These are phyloP conservation scores for Ophioninae sp. DNA, from an alignment of 2,888 invertebrate genomes.

Conservation along the genomic window DNA sequence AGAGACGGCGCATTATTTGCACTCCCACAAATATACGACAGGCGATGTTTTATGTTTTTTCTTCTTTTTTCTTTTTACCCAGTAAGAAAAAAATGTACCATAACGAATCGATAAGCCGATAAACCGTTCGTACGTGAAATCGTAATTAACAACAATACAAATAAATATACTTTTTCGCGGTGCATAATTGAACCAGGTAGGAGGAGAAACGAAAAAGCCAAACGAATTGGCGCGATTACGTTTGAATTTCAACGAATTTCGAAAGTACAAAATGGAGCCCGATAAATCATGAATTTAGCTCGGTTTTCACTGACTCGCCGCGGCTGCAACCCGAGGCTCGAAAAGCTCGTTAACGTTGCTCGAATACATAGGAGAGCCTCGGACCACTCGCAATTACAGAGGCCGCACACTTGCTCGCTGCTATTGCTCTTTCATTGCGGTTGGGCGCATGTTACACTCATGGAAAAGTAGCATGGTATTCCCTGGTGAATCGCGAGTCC, in stretches of 20 bases:
- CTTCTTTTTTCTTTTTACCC: not conserved
- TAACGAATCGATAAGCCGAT: not conserved
- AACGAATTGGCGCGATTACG: not conserved
- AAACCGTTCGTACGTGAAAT: not conserved
- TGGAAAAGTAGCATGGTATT: slow-evolving; percentile 53
- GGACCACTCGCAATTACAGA: slow-evolving; percentile 56
- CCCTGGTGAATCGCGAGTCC: slow-evolving; percentile 35
- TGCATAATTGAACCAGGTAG: not conserved
- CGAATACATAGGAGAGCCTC: slow-evolving; percentile 24
- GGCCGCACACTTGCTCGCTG: slow-evolving; percentile 36
- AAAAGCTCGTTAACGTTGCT: slow-evolving; percentile 52
- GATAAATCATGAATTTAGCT: slow-evolving; percentile 40
- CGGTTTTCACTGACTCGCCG: slow-evolving; percentile 22
- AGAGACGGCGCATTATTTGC: too few relatives aligned
- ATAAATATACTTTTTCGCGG: not conserved
- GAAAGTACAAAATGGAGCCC: slow-evolving; percentile 15
- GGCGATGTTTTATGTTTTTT: too few relatives aligned
- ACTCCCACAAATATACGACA: too few relatives aligned
- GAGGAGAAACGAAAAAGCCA: not conserved
- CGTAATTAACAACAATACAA: not conserved
- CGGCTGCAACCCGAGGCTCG: slow-evolving; percentile 19
- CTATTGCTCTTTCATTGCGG: slow-evolving; percentile 41
- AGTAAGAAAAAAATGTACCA: not conserved
- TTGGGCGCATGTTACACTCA: slow-evolving; percentile 31
- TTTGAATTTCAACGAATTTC: slow-evolving; percentile 13